phyloP scores from a whole-genome alignment of 1,140 invertebrate species.

The Drosophila fuyamai region DNA sequence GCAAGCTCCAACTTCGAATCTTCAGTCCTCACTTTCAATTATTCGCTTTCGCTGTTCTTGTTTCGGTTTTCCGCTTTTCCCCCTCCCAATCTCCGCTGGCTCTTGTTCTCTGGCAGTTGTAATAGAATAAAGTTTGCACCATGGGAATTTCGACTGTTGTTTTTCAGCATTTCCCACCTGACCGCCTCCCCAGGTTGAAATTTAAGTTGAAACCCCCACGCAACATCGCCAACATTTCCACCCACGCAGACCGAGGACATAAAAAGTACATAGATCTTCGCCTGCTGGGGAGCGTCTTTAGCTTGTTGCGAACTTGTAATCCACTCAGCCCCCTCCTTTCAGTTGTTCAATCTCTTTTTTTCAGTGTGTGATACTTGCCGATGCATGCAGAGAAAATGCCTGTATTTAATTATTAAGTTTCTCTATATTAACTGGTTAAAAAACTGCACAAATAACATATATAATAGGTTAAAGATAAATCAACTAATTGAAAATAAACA shows the following conservation, averaged over 20 bases:
- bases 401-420: too few species aligned
- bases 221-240: not conserved
- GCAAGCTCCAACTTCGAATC: not conserved
- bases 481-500: too few species aligned
- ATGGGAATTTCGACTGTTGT: slow-evolving; percentile 80
- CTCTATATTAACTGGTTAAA: too few species aligned
- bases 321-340: slow-evolving; percentile 48
- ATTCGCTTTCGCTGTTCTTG: slow-evolving; percentile 51
- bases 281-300: slow-evolving; percentile 39
- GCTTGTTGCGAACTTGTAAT: slow-evolving; percentile 73
- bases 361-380: not conserved
- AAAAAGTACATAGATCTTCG: slow-evolving; percentile 67
- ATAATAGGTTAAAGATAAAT: not conserved
- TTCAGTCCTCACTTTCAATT: slow-evolving; percentile 64
- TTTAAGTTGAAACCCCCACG: not conserved
- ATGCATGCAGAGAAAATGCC: not conserved
- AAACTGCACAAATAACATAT: not conserved
- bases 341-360: not conserved
- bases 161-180: slow-evolving; percentile 63
- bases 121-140: slow-evolving; percentile 81
- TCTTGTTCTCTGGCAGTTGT: slow-evolving; percentile 56
- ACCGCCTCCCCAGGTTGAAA: slow-evolving; percentile 7
- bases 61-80: slow-evolving; percentile 5
- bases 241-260: slow-evolving; percentile 16
- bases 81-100: not conserved